Conservation (phyloP, 2,113 vertebrate species). For the Muntiacus reevesi region DNA sequence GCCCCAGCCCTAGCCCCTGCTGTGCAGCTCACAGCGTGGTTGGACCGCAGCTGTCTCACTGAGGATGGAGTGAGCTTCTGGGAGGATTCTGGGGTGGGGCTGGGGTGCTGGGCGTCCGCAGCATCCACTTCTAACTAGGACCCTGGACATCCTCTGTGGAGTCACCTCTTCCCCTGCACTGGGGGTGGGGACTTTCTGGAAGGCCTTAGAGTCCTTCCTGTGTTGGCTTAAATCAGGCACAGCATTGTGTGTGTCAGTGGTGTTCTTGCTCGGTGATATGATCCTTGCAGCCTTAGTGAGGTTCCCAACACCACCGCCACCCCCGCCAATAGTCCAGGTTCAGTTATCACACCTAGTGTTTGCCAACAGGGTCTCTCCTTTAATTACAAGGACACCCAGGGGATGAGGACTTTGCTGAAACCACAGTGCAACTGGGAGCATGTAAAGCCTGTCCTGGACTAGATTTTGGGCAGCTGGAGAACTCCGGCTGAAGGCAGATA, state of each 20-base stretch:
- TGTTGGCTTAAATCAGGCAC: neutral
- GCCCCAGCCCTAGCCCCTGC: neutral
- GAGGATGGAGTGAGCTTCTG: neutral
- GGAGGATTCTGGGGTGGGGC: neutral
- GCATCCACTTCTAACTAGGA: neutral
- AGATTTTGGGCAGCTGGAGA: neutral
- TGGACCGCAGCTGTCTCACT: rapidly evolving
- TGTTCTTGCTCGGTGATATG: neutral
- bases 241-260: neutral
- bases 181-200: neutral
- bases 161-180: neutral
- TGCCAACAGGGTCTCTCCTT: neutral
- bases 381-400: neutral
- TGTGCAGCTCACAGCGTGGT: rapidly evolving
- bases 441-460: neutral
- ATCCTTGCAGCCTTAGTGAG: neutral
- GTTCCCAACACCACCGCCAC: neutral
- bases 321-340: neutral
- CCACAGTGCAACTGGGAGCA: too few relatives aligned
- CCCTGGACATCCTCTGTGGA: neutral
- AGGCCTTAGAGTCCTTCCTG: neutral
- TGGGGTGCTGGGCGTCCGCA: neutral
- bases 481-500: neutral
- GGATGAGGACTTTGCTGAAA: neutral
- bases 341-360: neutral